A percentile compares a stretch with the other conserved stretches of the same genome.
phyloP scores from a whole-genome alignment of 1,140 invertebrate genomes.

The Drosophila burlai region DNA sequence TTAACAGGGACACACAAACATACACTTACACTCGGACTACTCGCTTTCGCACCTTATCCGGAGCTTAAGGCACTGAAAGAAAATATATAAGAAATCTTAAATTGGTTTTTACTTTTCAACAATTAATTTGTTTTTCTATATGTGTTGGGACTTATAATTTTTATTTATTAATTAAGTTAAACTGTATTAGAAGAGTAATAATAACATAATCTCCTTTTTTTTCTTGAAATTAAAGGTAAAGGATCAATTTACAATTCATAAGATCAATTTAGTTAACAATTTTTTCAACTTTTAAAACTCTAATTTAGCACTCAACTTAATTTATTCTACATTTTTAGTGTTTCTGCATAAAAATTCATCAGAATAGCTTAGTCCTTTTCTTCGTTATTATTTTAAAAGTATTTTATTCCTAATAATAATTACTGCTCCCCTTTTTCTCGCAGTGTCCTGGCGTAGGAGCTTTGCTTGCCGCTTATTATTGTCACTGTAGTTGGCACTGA shows the following conservation, averaged over 20 bases:
- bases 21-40: neutral
- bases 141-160: neutral
- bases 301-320: no score
- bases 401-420: no score
- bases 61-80: constrained; percentile 17
- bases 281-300: no score
- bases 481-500: constrained; percentile 78
- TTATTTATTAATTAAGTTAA: neutral
- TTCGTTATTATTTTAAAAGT: no score
- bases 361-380: no score
- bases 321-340: no score
- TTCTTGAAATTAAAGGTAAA: no score
- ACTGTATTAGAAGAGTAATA: no score
- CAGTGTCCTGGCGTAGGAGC: constrained; percentile 8
- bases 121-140: no score
- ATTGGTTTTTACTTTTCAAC: accelerated
- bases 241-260: no score
- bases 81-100: neutral
- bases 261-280: no score
- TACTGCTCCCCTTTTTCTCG: neutral
- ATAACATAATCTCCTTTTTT: neutral
- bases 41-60: constrained; percentile 65
- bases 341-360: no score
- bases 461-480: constrained; percentile 73
- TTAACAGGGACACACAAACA: constrained; percentile 63